phyloP scores from a whole-genome alignment of 2,797 vertebrate species.

The Propithecus deckenii region DNA sequence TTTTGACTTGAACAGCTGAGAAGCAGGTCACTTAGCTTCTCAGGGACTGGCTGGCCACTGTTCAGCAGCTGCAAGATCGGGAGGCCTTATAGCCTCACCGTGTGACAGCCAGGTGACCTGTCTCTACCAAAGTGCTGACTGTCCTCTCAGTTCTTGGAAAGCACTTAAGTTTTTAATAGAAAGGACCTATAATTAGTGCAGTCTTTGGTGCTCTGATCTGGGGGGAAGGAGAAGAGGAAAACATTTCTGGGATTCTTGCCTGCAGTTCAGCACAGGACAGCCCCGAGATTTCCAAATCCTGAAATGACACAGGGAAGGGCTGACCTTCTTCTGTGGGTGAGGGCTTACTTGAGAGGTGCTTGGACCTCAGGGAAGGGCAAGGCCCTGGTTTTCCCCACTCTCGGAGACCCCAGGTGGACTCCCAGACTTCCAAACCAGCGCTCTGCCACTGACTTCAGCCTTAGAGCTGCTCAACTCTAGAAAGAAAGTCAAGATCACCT shows the following conservation, averaged over 20 bases:
- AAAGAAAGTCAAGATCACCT: background rate
- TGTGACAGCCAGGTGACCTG: slow-evolving; percentile 67
- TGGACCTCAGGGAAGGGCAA: too few relatives aligned
- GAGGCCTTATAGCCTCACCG: slow-evolving; percentile 9
- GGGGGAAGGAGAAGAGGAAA: background rate
- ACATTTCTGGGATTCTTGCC: background rate
- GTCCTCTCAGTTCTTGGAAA: slow-evolving; percentile 51
- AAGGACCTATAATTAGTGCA: slow-evolving; percentile 70
- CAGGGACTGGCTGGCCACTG: background rate
- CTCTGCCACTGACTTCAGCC: background rate
- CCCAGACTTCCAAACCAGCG: background rate
- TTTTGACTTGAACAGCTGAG: background rate
- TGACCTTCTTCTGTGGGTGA: background rate
- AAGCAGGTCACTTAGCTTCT: background rate
- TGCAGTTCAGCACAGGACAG: background rate
- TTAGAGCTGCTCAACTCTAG: background rate
- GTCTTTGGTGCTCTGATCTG: background rate
- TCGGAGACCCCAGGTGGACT: background rate
- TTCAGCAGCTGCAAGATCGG: background rate
- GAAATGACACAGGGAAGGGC: background rate
- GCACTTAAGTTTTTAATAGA: slow-evolving; percentile 49
- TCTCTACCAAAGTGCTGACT: slow-evolving; percentile 60
- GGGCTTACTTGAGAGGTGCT: background rate
- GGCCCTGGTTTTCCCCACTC: background rate
- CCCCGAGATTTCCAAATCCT: background rate